Percentiles rank a stretch among this genome's conserved stretches.
Conservation (phyloP, 2,113 vertebrate species). For the Oryctolagus cuniculus region mOryCun1.1 NC_091433.1:190751501-190752000, state of each 20-base stretch:
- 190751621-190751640: accelerated
- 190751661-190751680: too few species aligned
- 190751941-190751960: not conserved
- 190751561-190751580: not conserved
- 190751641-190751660: not conserved
- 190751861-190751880: not conserved
- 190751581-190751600: accelerated
- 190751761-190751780: accelerated
- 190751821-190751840: not conserved
- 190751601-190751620: not conserved
- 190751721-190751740: not conserved
- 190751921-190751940: accelerated
- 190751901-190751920: not conserved
- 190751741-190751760: accelerated
- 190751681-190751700: accelerated
- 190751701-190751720: not conserved
- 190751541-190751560: not conserved
- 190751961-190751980: not conserved
- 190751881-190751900: not conserved
- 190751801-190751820: too few species aligned
- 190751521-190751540: accelerated
- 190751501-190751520: not conserved
- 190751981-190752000: not conserved
- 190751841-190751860: accelerated
- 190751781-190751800: not conserved